Base-by-base conservation (phyloP, 2,797 vertebrate genomes). In the Mergus octosetaceus region DNA sequence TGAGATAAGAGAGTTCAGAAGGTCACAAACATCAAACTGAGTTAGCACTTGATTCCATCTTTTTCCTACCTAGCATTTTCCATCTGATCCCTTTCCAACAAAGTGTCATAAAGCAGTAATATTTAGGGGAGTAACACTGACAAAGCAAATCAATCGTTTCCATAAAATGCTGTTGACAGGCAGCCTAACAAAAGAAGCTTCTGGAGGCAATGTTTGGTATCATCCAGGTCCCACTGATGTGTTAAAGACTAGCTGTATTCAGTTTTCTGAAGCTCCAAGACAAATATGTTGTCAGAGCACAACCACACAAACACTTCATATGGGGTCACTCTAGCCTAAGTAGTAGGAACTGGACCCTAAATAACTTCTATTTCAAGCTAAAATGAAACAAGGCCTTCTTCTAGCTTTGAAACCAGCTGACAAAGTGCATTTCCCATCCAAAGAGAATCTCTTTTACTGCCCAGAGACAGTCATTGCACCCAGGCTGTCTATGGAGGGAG, bases 1-100 rank as follows among this genome's bases (percentile, higher is more conserved):
- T 25, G 3, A 85, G 91, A 92, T 91, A 95, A 91, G 61, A 11
- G 39, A 79, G 82, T 81, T 91, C 88, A 88, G 66, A 68, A 54
- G 87, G 57, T 13, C 86, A 79, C 69, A 25, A 58, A 73, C 81
- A 92, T 74, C 51, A 82, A 75, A 68, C 25, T 18, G 66, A 16
- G 39, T 20, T 41, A 72, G 22, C 7, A 7, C 66, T 80, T 5
- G 4, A 10, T 69, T 41, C 85, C 11, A 38, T 61, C 70, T 72
- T 62, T 58, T 62, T 60, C 74, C 83, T 60, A 30, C 49, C 76
- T 43, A 27, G 27, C 6, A 21, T 38, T 38, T 51, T 39, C n/a
- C 10, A 10, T 2, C 28, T 6, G 32, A 84, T 62, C 62, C 36
- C 25, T 34, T 85, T 65, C 25, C 76, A 34, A 21, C 36, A 34